phyloP scores from a whole-genome alignment of 64 coral and sea anemone species.

The Pocillopora damicornis region DNA sequence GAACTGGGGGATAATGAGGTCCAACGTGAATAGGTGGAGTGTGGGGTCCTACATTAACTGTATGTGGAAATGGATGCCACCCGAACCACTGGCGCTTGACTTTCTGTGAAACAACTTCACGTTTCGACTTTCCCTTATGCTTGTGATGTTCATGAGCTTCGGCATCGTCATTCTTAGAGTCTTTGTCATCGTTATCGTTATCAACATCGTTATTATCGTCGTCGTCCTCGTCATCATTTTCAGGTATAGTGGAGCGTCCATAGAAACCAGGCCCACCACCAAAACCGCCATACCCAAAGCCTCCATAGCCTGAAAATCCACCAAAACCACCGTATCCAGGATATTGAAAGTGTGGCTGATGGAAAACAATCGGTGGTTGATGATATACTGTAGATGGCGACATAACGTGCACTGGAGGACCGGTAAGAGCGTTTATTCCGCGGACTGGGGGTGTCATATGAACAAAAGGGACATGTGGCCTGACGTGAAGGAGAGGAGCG shows the following conservation, averaged over 20 bases:
- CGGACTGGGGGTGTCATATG: slow-evolving; percentile 94
- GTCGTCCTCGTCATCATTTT: slow-evolving; percentile 33
- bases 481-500: slow-evolving; percentile 90
- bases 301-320: slow-evolving; percentile 32
- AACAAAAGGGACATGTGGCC: slow-evolving; percentile 92
- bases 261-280: slow-evolving; percentile 3
- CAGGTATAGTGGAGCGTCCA: slow-evolving; percentile 66
- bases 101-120: slow-evolving; percentile 40
- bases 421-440: slow-evolving; percentile 75
- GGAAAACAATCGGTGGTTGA: slow-evolving; percentile 91
- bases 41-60: slow-evolving; percentile 95
- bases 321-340: slow-evolving; percentile 48
- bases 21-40: slow-evolving; percentile 98
- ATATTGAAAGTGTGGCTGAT: slow-evolving; percentile 89
- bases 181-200: neutral
- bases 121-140: slow-evolving; percentile 42
- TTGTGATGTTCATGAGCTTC: slow-evolving; percentile 1
- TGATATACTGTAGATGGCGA: slow-evolving; percentile 98
- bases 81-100: slow-evolving; percentile 88
- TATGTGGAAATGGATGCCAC: slow-evolving; percentile 95
- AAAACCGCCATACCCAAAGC: slow-evolving; percentile 7
- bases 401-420: slow-evolving; percentile 94
- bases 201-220: slow-evolving; percentile 43
- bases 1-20: slow-evolving; percentile 97
- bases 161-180: slow-evolving; percentile 1